These are phyloP conservation scores for Addax nasomaculatus DNA, from an alignment of 2,113 vertebrate genomes.

Conservation along the genomic window DNA sequence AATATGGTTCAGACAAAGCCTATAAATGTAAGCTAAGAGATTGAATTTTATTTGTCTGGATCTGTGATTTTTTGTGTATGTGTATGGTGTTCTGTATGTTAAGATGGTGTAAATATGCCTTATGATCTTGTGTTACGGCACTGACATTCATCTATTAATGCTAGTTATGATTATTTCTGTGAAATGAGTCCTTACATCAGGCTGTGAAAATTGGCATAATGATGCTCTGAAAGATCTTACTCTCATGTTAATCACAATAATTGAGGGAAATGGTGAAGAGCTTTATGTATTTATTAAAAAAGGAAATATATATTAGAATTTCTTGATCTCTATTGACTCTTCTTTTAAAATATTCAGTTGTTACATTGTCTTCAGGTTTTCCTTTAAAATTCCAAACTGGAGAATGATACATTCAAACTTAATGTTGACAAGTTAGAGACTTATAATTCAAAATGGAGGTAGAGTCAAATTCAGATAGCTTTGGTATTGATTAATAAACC, in stretches of 20 bases:
- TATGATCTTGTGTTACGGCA: constrained; percentile 79
- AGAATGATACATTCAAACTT: background rate
- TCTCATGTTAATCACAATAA: constrained; percentile 77
- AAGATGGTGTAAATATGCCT: constrained; percentile 85
- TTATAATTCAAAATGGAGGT: constrained; percentile 39
- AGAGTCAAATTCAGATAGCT: constrained; percentile 3
- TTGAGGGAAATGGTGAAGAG: constrained; percentile 76
- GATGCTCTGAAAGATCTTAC: constrained; percentile 78
- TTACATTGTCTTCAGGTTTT: constrained; percentile 45
- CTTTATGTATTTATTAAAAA: constrained; percentile 84
- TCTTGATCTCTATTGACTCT: constrained; percentile 47
- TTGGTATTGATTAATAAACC: background rate
- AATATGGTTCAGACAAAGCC: constrained; percentile 74
- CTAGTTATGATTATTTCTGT: constrained; percentile 81
- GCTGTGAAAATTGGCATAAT: constrained; percentile 80
- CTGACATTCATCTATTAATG: constrained; percentile 79
- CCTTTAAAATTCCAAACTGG: background rate
- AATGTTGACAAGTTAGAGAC: background rate
- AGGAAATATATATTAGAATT: constrained; percentile 74
- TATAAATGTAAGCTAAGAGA: constrained; percentile 72
- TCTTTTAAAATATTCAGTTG: constrained; percentile 43
- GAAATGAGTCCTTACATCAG: constrained; percentile 78
- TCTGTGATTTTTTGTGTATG: constrained; percentile 81
- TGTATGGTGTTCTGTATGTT: constrained; percentile 81
- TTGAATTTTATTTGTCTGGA: constrained; percentile 75